Evolutionary conservation across 2,113 vertebrate species (phyloP).

Genomic region (Panurus biarmicus): DNA sequence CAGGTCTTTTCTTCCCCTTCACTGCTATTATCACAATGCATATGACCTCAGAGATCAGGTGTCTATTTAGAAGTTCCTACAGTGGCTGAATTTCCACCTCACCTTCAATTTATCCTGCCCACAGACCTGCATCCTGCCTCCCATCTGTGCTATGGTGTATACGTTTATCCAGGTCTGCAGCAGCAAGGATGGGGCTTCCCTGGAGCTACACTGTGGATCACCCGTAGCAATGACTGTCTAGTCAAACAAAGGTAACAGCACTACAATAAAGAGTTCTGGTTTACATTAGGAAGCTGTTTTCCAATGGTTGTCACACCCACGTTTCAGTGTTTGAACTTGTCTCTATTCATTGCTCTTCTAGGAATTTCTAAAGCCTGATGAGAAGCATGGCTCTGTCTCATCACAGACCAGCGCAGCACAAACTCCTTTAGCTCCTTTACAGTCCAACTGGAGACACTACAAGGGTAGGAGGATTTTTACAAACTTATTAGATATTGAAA

Average conservation of each 20-base stretch:
- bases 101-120: not conserved
- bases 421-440: slow-evolving; percentile 46
- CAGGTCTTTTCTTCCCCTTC: not conserved
- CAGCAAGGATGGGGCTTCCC: not conserved
- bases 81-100: not conserved
- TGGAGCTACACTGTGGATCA: not conserved
- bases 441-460: slow-evolving; percentile 25
- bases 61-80: not conserved
- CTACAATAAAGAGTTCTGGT: not conserved
- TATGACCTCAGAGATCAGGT: not conserved
- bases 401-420: slow-evolving; percentile 3
- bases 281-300: not conserved
- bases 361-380: not conserved
- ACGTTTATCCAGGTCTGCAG: not conserved
- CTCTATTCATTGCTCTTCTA: slow-evolving; percentile 11
- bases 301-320: not conserved
- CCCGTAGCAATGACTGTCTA: not conserved
- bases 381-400: not conserved
- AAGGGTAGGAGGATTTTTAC: slow-evolving; percentile 1
- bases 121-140: not conserved
- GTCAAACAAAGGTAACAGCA: not conserved
- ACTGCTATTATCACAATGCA: not conserved
- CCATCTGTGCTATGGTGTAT: too few species aligned
- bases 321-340: not conserved
- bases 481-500: slow-evolving; percentile 35